These are phyloP conservation scores for Pogonocherus hispidulus DNA, from an alignment of 2,888 invertebrate genomes.

Conservation along the genomic window DNA sequence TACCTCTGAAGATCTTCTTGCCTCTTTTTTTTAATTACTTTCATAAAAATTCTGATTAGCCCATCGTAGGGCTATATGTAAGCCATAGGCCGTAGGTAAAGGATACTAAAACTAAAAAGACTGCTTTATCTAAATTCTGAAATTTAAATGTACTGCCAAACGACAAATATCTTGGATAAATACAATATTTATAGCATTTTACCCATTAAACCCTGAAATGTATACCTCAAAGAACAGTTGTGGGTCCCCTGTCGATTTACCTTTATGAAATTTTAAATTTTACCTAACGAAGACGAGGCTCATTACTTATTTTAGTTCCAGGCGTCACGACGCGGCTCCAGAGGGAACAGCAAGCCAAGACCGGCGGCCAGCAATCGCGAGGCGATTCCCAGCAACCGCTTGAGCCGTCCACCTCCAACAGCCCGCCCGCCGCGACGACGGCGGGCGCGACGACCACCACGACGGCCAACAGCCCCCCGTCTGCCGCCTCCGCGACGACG, in stretches of 20 bases:
- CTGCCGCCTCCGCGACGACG: slow-evolving; percentile 33
- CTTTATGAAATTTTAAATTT: not conserved
- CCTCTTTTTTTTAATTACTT: too few species aligned
- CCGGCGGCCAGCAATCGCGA: slow-evolving; percentile 68
- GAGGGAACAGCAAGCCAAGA: slow-evolving; percentile 82
- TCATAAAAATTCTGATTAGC: too few species aligned
- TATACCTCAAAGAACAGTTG: not conserved
- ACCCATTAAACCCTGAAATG: not conserved
- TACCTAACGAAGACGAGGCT: not conserved
- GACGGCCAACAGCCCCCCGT: slow-evolving; percentile 16
- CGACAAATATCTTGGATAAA: too few species aligned
- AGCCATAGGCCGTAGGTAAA: too few species aligned
- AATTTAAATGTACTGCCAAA: too few species aligned
- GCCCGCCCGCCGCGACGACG: slow-evolving; percentile 36
- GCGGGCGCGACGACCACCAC: slow-evolving; percentile 31
- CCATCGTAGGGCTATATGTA: too few species aligned
- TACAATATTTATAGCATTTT: too few species aligned
- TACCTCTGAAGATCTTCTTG: too few species aligned
- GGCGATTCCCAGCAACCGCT: slow-evolving; percentile 39
- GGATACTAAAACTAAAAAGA: too few species aligned
- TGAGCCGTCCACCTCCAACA: slow-evolving; percentile 32
- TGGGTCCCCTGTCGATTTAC: not conserved
- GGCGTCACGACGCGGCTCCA: slow-evolving; percentile 90
- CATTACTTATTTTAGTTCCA: slow-evolving; percentile 40
- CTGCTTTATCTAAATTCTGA: too few species aligned